These are phyloP conservation scores for Desmodus rotundus DNA, from an alignment of 2,113 vertebrate species.

Conservation along the genomic window DNA sequence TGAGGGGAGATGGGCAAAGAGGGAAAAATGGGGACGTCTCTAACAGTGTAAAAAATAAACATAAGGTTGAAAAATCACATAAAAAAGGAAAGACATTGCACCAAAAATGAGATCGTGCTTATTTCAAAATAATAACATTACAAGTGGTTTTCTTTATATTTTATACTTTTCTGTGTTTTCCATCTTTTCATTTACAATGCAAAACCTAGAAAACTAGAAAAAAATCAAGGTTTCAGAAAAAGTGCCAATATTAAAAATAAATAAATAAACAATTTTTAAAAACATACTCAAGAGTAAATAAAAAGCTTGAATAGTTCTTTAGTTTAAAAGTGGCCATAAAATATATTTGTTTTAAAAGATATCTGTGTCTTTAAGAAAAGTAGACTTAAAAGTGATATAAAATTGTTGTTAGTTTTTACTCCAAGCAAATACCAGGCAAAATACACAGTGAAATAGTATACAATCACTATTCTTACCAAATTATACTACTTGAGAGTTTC, in stretches of 20 bases:
- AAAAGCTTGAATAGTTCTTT: too few species aligned
- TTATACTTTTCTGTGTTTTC: not conserved
- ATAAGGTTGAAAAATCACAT: too few species aligned
- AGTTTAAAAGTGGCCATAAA: not conserved
- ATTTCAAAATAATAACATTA: not conserved
- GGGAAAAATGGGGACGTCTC: too few species aligned
- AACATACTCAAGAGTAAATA: not conserved
- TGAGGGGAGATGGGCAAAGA: too few species aligned
- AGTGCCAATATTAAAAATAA: slow-evolving; percentile 10
- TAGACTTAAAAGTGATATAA: not conserved
- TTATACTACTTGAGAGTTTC: not conserved
- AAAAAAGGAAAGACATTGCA: not conserved
- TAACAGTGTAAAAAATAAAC: not conserved
- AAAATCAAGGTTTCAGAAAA: slow-evolving; percentile 13
- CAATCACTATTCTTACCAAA: not conserved
- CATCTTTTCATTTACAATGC: not conserved
- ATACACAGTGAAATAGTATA: not conserved
- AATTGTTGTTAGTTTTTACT: not conserved
- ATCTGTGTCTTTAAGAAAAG: not conserved
- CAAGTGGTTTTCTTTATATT: not conserved
- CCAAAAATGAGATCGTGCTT: not conserved
- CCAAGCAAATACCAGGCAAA: not conserved
- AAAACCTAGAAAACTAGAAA: not conserved
- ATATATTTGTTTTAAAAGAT: not conserved
- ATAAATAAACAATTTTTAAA: not conserved